Evolutionary conservation across 2,797 vertebrate genomes (phyloP), one percentile per base, ranked within the genome.

Genomic region (Discoglossus pictus): DNA sequence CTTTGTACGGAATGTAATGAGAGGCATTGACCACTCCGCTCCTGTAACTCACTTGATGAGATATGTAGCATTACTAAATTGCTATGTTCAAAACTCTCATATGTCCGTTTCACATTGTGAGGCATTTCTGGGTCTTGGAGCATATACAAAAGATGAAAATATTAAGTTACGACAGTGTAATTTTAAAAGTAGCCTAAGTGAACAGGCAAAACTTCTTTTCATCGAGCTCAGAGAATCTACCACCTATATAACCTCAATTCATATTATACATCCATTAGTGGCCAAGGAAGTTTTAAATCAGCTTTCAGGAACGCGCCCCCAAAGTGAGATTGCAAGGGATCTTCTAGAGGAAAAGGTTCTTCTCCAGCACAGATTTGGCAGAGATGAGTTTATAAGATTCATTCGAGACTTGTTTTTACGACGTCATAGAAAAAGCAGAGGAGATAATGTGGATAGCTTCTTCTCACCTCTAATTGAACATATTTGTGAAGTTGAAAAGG

Each of bases 401-500:
- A 75, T 93, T 64, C 86, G 83, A 78, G 79, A 86, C 1, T 80
- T 93, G 42, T 93, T 93, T 17, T 85, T 92, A 35, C 86, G 77
- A 34, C 84, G 91, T 13, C 75, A 63, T 35, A 90, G 82, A 77
- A 87, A 84, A 74, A 91, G 81, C 74, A 87, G 84, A 59, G 92
- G 91, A 0, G 91, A 93, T 42, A 36, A 82, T 27, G 78, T 78
- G 0, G 87, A 93, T 10, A 93, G 80, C 7, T 27, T 83, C 12
- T 93, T 93, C 73, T 88, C 92, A 36, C 92, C 90, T 0, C 75
- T 93, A 17, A 92, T 93, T 80, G 92, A 93, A 7, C 82, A 93
- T 1, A 76, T 93, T 9, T 55, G 84, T 73, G 1, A 65, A 38
- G 73, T 61, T 8, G 79, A 83, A 2, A 82, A 89, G 70, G 67